Evolutionary conservation across 92 coral and sea anemone species (phyloP).

Genomic region (Galaxea fascicularis): DNA sequence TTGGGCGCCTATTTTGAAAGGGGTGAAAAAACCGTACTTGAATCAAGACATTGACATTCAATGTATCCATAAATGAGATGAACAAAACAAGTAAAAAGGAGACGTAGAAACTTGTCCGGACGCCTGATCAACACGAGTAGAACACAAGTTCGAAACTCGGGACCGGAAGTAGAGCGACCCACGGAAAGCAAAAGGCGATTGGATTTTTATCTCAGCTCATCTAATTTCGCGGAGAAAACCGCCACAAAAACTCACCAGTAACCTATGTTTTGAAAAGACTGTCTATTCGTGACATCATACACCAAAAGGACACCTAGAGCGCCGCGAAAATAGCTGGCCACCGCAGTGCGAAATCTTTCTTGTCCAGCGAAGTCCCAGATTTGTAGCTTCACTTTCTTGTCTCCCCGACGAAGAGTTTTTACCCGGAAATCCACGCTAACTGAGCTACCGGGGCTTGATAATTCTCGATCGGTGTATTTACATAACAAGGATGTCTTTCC

Average conservation of each 20-base stretch:
- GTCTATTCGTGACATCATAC: constrained; percentile 83
- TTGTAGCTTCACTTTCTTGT: constrained; percentile 77
- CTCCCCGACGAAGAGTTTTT: constrained; percentile 63
- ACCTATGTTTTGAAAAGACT: constrained; percentile 77
- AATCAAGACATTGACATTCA: no score
- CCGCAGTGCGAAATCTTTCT: constrained; percentile 81
- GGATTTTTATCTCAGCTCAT: no score
- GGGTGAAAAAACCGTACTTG: no score
- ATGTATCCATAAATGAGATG: no score
- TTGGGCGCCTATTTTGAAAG: no score
- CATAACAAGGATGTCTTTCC: constrained; percentile 87
- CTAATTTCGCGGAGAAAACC: no score
- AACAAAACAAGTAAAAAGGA: no score
- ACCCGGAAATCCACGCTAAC: constrained; percentile 80
- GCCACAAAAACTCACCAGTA: constrained; percentile 67
- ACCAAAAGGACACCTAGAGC: constrained; percentile 80
- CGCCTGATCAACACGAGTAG: no score
- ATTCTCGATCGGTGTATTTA: constrained; percentile 72
- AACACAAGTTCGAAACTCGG: no score
- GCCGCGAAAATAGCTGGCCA: constrained; percentile 78
- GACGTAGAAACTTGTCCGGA: no score
- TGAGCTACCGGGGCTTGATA: constrained; percentile 33
- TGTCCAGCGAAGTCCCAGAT: constrained; percentile 93
- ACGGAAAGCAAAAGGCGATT: no score
- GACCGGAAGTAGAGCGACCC: no score